Conservation (phyloP, 2,113 vertebrate species). For the Labeo catla region DNA sequence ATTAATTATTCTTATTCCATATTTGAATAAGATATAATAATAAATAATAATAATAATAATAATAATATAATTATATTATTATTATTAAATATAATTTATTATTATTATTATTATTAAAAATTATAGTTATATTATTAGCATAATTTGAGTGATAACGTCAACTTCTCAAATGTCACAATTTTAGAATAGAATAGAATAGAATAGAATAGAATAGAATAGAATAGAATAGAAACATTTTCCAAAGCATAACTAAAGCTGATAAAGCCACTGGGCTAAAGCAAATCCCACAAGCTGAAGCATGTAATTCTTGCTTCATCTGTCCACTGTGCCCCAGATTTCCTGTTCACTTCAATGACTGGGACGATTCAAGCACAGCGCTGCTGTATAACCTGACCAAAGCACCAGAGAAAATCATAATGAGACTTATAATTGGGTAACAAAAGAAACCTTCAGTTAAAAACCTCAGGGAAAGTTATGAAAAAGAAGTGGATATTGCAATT, state of each 20-base stretch:
- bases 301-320: conserved; percentile 48
- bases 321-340: conserved; percentile 30
- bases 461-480: neutral
- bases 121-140: neutral
- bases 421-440: conserved; percentile 1
- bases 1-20: too few relatives aligned
- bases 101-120: neutral
- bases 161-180: neutral
- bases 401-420: conserved; percentile 12
- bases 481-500: neutral
- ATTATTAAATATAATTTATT: too few relatives aligned
- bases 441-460: neutral
- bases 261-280: conserved; percentile 36
- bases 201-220: neutral
- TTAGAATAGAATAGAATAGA: too few relatives aligned
- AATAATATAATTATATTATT: too few relatives aligned
- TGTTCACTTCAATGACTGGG: neutral
- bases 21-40: too few relatives aligned
- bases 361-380: neutral
- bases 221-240: neutral
- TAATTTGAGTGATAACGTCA: too few relatives aligned
- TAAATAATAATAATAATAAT: too few relatives aligned
- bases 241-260: neutral
- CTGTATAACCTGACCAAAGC: neutral
- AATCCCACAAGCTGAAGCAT: conserved; percentile 34